These are phyloP conservation scores for Danio albolineatus DNA, from an alignment of 2,797 vertebrate species.

Conservation along the genomic window DNA sequence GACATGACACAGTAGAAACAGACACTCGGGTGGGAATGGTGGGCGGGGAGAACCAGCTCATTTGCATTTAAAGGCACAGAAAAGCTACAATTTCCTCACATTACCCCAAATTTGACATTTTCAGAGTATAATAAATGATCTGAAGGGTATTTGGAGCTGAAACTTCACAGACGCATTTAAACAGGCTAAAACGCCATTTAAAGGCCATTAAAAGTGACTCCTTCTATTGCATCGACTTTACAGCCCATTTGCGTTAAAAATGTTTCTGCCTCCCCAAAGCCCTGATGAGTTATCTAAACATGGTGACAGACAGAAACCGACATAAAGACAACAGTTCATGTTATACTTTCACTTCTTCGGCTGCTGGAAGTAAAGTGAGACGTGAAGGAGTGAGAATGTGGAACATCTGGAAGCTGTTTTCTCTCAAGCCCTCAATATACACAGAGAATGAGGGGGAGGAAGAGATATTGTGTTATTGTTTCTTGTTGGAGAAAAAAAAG, in stretches of 20 bases:
- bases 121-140: no score
- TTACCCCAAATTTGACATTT: no score
- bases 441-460: not conserved
- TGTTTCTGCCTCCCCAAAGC: not conserved
- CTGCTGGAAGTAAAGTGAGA: not conserved
- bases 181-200: no score
- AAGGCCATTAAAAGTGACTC: no score
- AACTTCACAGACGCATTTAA: no score
- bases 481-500: not conserved
- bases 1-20: no score
- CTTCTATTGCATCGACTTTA: no score
- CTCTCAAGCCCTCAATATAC: not conserved
- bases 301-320: not conserved
- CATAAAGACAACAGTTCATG: not conserved
- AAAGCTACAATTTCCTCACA: no score
- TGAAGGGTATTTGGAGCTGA: no score
- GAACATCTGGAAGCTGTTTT: slow-evolving; percentile 47
- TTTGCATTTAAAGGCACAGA: no score
- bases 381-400: slow-evolving; percentile 8
- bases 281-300: not conserved
- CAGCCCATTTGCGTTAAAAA: not conserved
- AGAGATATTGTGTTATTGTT: slow-evolving; percentile 12
- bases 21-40: no score
- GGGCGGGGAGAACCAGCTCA: no score
- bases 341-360: slow-evolving; percentile 14